Evolutionary conservation across 1,140 invertebrate species (phyloP).

Genomic region (Eulimnadia texana): DNA sequence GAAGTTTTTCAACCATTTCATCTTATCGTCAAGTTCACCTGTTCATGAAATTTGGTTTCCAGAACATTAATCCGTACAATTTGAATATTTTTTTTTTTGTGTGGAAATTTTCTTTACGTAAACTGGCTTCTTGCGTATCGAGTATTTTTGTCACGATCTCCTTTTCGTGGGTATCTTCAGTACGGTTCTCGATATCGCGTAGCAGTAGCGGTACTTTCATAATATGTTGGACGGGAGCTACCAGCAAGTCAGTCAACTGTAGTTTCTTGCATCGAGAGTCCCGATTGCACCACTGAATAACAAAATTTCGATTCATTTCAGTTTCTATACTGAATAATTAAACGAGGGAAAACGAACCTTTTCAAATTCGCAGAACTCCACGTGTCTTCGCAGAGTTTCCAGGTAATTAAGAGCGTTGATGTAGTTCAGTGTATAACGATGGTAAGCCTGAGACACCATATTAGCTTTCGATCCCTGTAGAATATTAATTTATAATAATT

Average conservation of each 20-base stretch:
- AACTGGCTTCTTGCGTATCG: slow-evolving; percentile 43
- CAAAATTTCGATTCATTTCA: no score
- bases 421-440: slow-evolving; percentile 46
- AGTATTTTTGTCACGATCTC: slow-evolving; percentile 39
- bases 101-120: slow-evolving; percentile 35
- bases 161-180: slow-evolving; percentile 37
- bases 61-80: no score
- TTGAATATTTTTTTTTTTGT: no score
- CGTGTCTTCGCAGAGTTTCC: slow-evolving; percentile 39
- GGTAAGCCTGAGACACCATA: slow-evolving; percentile 38
- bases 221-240: slow-evolving; percentile 51
- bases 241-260: slow-evolving; percentile 47
- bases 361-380: slow-evolving; percentile 46
- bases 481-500: slow-evolving; percentile 5
- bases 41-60: no score
- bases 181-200: slow-evolving; percentile 42
- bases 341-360: slow-evolving; percentile 31
- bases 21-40: slow-evolving; percentile 54
- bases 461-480: slow-evolving; percentile 29
- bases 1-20: slow-evolving; percentile 57
- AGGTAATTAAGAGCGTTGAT: slow-evolving; percentile 45
- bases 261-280: slow-evolving; percentile 47
- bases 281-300: slow-evolving; percentile 39
- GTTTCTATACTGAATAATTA: neutral
- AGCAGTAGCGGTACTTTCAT: slow-evolving; percentile 51